Conservation (phyloP, 2,888 invertebrate genomes). For the Epicampocera succincta region DNA sequence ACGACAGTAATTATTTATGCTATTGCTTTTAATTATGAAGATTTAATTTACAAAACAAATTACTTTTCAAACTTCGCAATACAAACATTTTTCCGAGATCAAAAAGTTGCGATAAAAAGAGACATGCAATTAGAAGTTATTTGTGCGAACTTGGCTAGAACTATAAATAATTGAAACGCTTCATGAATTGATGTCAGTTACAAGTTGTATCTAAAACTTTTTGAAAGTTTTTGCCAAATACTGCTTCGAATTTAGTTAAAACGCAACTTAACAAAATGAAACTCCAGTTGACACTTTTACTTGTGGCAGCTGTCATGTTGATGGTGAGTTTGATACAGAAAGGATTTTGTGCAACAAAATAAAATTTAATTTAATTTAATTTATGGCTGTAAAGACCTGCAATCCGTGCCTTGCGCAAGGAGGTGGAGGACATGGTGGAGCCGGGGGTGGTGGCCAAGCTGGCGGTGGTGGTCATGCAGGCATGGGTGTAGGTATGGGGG, state of each 20-base stretch:
- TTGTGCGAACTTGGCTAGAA: constrained; percentile 18
- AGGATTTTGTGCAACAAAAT: neutral
- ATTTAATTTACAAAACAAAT: constrained; percentile 16
- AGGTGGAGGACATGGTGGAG: constrained; percentile 14
- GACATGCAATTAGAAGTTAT: constrained; percentile 51
- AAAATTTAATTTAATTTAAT: neutral
- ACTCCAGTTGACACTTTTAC: constrained; percentile 53
- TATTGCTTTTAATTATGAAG: constrained; percentile 34
- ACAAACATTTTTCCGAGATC: constrained; percentile 32
- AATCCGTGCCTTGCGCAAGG: constrained; percentile 49
- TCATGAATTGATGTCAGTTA: constrained; percentile 43
- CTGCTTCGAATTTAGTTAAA: neutral
- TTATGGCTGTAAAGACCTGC: constrained; percentile 14
- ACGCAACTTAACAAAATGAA: constrained; percentile 47
- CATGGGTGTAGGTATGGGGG: constrained; percentile 42
- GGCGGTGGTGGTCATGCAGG: constrained; percentile 37
- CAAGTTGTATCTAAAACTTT: constrained; percentile 43
- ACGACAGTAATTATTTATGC: constrained; percentile 32
- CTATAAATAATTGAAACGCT: constrained; percentile 62
- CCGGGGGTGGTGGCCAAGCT: constrained; percentile 8
- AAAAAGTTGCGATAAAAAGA: constrained; percentile 31
- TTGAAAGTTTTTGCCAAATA: constrained; percentile 25
- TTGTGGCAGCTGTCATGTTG: constrained; percentile 50
- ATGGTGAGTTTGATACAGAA: constrained; percentile 31
- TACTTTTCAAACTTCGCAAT: constrained; percentile 16